Conservation (phyloP, 2,888 invertebrate genomes). For the Sclerodermus sp. region DNA sequence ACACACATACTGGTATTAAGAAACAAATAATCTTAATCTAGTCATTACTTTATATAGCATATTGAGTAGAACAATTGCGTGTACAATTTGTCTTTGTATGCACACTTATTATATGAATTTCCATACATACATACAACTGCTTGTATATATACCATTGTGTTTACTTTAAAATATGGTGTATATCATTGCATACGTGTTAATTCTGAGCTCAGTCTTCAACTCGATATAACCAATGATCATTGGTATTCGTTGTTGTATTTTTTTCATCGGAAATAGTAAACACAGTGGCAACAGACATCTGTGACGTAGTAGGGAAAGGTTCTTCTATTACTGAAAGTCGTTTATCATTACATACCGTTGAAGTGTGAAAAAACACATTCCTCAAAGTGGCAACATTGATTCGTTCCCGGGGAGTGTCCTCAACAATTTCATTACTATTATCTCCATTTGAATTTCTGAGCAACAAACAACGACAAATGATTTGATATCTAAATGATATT, state of each 20-base stretch:
- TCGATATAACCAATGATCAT: conserved; percentile 36
- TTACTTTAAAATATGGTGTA: not conserved
- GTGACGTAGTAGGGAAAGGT: conserved; percentile 34
- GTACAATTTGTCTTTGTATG: conserved; percentile 1
- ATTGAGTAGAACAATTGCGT: too few relatives aligned
- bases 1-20: too few relatives aligned
- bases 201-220: conserved; percentile 31
- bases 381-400: conserved; percentile 60
- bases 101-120: conserved; percentile 14
- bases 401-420: conserved; percentile 51
- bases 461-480: too few relatives aligned
- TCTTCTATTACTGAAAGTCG: conserved; percentile 50
- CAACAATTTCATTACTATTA: conserved; percentile 29
- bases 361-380: conserved; percentile 61
- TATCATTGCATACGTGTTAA: conserved; percentile 13
- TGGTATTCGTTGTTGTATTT: conserved; percentile 23
- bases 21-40: too few relatives aligned
- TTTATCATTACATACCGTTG: conserved; percentile 41
- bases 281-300: conserved; percentile 21
- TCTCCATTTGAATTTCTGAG: conserved; percentile 39
- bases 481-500: too few relatives aligned
- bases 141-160: conserved; percentile 4
- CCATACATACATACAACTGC: conserved; percentile 19
- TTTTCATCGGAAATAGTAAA: conserved; percentile 26
- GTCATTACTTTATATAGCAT: too few relatives aligned